phyloP scores from a whole-genome alignment of 2,113 vertebrate genomes.

The Festucalex cinctus region DNA sequence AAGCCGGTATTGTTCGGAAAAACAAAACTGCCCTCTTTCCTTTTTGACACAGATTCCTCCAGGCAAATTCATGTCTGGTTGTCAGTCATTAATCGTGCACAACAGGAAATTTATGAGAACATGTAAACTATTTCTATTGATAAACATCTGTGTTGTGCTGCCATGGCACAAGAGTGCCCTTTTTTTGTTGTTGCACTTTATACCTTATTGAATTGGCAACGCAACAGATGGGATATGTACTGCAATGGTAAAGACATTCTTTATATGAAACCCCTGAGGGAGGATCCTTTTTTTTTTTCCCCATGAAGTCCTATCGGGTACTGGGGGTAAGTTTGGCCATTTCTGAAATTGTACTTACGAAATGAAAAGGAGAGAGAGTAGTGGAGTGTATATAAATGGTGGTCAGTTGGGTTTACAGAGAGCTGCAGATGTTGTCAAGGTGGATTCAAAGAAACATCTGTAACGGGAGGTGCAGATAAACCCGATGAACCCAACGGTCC shows the following conservation, averaged over 20 bases:
- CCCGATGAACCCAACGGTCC: too few species aligned
- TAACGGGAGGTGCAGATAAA: too few species aligned
- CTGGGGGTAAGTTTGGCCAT: neutral
- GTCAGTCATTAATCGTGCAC: constrained; percentile 32
- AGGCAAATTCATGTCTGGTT: constrained; percentile 33
- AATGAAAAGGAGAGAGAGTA: too few species aligned
- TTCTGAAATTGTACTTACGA: neutral
- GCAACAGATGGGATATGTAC: constrained; percentile 4
- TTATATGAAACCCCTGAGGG: neutral
- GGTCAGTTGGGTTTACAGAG: too few species aligned
- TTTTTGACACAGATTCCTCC: constrained; percentile 17
- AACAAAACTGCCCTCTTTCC: constrained; percentile 33
- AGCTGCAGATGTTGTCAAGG: too few species aligned
- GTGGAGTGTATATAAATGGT: too few species aligned
- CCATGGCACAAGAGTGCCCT: constrained; percentile 4
- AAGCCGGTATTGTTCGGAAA: constrained; percentile 45
- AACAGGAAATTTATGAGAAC: constrained; percentile 34
- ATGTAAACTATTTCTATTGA: constrained; percentile 22
- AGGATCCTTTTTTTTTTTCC: neutral
- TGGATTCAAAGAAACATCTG: too few species aligned
- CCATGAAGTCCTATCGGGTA: neutral
- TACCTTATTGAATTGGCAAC: neutral
- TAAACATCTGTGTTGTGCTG: constrained; percentile 17
- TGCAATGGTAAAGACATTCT: neutral
- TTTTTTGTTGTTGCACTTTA: neutral